Base-by-base conservation (phyloP, 2,797 vertebrate species). In the Sebastes vulpes region DNA sequence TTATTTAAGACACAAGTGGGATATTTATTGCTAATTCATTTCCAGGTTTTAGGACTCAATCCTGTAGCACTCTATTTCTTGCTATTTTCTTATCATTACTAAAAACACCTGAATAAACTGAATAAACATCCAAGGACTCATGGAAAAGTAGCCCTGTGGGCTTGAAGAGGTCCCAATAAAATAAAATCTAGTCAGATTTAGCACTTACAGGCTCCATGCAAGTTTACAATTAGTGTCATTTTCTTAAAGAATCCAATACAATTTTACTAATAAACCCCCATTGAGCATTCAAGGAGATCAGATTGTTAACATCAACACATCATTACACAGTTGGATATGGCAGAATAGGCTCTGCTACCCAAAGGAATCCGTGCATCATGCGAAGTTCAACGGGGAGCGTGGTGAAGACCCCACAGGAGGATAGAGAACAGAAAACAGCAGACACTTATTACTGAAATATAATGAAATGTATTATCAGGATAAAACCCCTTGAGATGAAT, bases 251-350 rank as follows among this genome's bases (percentile, higher is more conserved):
- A 64, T 59, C 61, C 42, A 35, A 18, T 16, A n/a, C 53, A 26
- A 67, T 9, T 53, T 52, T 32, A 53, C 54, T 60, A 65, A 73
- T 70, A 53, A 65, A 66, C 32, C 14, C 29, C 53, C 23, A n/a
- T 6, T 68, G 50, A 61, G 52, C 60, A 70, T 75, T 60, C 21
- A 79, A 54, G 21, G 12, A 60, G 12, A 48, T 32, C 16, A 11
- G 20, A 54, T 9, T 18, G 14, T 77, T 86, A 54, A 26, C 42
- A 73, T 58, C 56, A 76, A 83, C 64, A 29, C 71, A 75, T 79
- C 32, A 38, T 70, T 66, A 59, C 59, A 74, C 68, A 38, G 57
- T 52, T 74, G 64, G 68, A 58, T 81, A 20, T 50, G 71, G 64
- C 54, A 46, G 25, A 78, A 58, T 11, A 26, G 59, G 10, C 23